A percentile compares a stretch with the other conserved stretches of the same genome.
phyloP scores from a whole-genome alignment of 1,140 invertebrate species.

The Trichomalopsis sarcophagae region DNA sequence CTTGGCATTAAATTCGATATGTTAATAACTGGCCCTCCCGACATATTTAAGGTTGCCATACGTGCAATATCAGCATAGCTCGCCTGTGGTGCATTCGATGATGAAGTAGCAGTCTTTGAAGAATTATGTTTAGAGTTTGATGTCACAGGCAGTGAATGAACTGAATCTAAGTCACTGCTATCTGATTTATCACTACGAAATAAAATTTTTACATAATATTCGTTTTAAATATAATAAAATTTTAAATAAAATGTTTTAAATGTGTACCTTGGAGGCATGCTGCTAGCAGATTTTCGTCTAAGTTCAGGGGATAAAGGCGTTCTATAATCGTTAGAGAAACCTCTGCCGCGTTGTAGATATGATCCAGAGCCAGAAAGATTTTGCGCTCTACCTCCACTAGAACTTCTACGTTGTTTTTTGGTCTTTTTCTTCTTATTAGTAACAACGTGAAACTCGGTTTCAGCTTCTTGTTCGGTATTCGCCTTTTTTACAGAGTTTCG shows the following conservation, averaged over 20 bases:
- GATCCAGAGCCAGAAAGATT: constrained; percentile 68
- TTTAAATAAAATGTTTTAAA: neutral
- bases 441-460: constrained; percentile 82
- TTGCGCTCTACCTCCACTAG: constrained; percentile 70
- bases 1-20: constrained; percentile 64
- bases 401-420: constrained; percentile 78
- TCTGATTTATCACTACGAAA: constrained; percentile 80
- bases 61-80: constrained; percentile 86
- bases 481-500: constrained; percentile 69
- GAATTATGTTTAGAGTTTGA: constrained; percentile 72
- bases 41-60: constrained; percentile 74
- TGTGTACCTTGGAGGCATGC: constrained; percentile 71
- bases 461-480: constrained; percentile 67
- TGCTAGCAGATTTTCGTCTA: constrained; percentile 72
- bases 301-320: constrained; percentile 68
- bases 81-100: constrained; percentile 78
- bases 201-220: neutral
- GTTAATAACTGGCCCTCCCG: constrained; percentile 63
- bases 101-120: constrained; percentile 68
- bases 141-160: constrained; percentile 82
- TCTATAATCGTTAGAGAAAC: constrained; percentile 69
- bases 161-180: constrained; percentile 84
- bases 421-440: constrained; percentile 84
- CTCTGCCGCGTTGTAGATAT: constrained; percentile 68
- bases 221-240: neutral